A percentile compares a stretch with the other conserved stretches of the same genome.
Conservation (phyloP, 2,888 invertebrate species). For the Liposcelis brunnea region DNA sequence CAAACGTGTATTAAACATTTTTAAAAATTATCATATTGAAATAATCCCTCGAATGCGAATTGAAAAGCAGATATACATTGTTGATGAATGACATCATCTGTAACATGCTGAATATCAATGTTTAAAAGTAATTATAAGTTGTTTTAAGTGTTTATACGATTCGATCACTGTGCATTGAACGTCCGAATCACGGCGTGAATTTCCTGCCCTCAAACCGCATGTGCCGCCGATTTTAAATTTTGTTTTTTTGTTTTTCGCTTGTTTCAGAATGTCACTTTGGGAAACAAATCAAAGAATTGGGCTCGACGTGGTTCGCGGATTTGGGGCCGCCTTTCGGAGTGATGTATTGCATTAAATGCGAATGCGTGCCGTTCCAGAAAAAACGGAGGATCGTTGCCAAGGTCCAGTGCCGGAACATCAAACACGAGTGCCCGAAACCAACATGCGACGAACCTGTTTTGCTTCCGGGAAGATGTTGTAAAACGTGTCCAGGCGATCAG, state of each 20-base stretch:
- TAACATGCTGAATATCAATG: too few species aligned
- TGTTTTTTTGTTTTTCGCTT: constrained; percentile 21
- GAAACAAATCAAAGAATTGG: constrained; percentile 69
- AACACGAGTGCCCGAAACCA: constrained; percentile 78
- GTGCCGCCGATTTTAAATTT: too few species aligned
- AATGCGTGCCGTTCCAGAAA: constrained; percentile 83
- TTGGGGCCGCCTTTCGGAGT: constrained; percentile 85
- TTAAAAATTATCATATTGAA: too few species aligned
- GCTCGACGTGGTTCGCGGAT: constrained; percentile 83
- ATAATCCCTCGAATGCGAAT: too few species aligned
- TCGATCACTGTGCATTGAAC: too few species aligned
- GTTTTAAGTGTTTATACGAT: too few species aligned
- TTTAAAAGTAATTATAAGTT: too few species aligned
- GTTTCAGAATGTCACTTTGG: constrained; percentile 87
- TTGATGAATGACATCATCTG: too few species aligned
- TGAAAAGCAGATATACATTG: too few species aligned
- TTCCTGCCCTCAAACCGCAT: too few species aligned
- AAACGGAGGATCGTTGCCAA: constrained; percentile 75
- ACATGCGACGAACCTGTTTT: constrained; percentile 73
- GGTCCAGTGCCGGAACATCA: constrained; percentile 79
- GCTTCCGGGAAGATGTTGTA: constrained; percentile 76
- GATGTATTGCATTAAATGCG: constrained; percentile 90
- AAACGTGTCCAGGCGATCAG: constrained; percentile 68
- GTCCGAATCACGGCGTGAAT: too few species aligned
- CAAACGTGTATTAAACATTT: too few species aligned